A percentile compares a stretch with the other conserved stretches of the same genome.
Conservation (phyloP, 2,113 vertebrate species). For the Nothoprocta perdicaria region DNA sequence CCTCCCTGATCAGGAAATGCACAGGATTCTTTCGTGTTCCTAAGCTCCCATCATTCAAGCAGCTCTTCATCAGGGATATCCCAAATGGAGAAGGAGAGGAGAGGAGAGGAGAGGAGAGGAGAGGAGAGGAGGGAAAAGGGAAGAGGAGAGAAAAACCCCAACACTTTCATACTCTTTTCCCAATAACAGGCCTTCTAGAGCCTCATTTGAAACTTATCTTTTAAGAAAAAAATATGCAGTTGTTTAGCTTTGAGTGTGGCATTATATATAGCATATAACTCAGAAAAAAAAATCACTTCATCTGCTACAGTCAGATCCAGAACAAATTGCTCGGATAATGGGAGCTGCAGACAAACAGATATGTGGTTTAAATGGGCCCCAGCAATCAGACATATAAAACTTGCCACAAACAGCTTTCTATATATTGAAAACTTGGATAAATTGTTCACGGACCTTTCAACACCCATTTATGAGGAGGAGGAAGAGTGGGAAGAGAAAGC, state of each 20-base stretch:
- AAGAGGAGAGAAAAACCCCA: neutral
- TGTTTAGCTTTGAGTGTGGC: neutral
- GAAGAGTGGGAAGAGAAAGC: neutral
- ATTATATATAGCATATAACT: neutral
- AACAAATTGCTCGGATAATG: neutral
- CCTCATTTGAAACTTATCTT: neutral
- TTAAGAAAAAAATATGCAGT: neutral
- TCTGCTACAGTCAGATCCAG: neutral
- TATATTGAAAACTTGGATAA: slow-evolving; percentile 14
- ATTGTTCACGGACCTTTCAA: slow-evolving; percentile 22
- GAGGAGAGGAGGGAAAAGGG: neutral
- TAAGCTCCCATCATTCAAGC: neutral
- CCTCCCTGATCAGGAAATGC: neutral
- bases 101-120: neutral
- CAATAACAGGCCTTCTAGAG: neutral
- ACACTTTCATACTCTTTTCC: neutral
- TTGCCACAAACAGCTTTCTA: neutral
- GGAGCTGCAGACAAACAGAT: slow-evolving; percentile 26
- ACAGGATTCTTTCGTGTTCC: neutral
- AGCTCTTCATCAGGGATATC: neutral
- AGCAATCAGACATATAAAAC: neutral
- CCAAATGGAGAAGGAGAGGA: neutral
- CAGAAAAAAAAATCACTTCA: neutral
- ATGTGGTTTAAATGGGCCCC: neutral
- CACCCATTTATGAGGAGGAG: neutral